These are phyloP conservation scores for Rhamnusium bicolor DNA, from an alignment of 2,888 invertebrate genomes.

Conservation along the genomic window DNA sequence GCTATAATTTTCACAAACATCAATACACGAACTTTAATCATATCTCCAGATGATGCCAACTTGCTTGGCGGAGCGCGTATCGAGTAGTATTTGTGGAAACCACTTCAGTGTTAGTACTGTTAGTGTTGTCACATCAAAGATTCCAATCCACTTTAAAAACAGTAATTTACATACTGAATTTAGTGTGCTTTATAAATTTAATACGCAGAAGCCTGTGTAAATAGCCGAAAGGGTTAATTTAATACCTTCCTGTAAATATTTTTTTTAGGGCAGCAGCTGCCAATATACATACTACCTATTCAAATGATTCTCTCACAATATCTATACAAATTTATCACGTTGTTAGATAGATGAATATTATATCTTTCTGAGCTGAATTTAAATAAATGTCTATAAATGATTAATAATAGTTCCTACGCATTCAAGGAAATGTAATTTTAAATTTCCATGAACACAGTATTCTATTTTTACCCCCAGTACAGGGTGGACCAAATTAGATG, in stretches of 20 bases:
- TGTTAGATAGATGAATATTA: background rate
- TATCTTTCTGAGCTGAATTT: background rate
- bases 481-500: no score
- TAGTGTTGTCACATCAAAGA: no score
- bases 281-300: background rate
- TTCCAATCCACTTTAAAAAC: no score
- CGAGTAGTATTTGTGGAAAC: no score
- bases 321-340: background rate
- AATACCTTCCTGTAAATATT: background rate
- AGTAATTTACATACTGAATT: background rate
- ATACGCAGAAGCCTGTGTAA: background rate
- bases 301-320: background rate
- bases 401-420: background rate
- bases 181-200: background rate
- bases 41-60: no score
- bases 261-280: conserved; percentile 1
- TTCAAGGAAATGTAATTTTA: background rate
- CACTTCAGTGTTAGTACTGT: no score
- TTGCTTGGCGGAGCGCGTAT: no score
- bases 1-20: no score
- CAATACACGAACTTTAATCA: no score
- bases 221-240: background rate
- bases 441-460: background rate
- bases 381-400: background rate
- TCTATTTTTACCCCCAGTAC: background rate